Evolutionary conservation across 1,140 invertebrate species (phyloP).

Genomic region (Aphelenchoides besseyi): DNA sequence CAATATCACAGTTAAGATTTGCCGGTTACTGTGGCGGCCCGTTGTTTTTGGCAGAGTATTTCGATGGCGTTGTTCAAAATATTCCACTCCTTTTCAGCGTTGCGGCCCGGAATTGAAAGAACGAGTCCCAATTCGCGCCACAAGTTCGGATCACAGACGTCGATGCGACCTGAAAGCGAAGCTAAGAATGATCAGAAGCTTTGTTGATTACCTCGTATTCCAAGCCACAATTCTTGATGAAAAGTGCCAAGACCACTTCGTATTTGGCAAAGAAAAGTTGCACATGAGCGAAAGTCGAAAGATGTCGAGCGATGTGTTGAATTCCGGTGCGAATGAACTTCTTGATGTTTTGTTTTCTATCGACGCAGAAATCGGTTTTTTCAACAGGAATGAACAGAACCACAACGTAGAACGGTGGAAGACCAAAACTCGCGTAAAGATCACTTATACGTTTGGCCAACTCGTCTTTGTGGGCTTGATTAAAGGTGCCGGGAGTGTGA

Average conservation of each 20-base stretch:
- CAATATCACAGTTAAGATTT: no score
- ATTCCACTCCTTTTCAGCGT: conserved; percentile 24
- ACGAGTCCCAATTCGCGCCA: conserved; percentile 25
- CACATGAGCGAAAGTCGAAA: neutral
- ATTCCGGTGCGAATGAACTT: conserved; percentile 1
- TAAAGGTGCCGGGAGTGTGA: conserved; percentile 31
- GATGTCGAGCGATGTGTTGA: conserved; percentile 15
- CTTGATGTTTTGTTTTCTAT: neutral
- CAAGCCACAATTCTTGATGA: conserved; percentile 17
- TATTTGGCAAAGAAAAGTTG: neutral
- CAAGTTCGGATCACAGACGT: conserved; percentile 22
- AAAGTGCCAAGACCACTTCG: conserved; percentile 2
- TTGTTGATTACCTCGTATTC: conserved; percentile 14
- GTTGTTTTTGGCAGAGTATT: no score
- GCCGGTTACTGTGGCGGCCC: no score
- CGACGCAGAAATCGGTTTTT: conserved; percentile 14
- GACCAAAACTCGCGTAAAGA: conserved; percentile 13
- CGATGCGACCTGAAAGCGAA: conserved; percentile 23
- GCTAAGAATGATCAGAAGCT: neutral
- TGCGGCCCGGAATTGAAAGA: neutral
- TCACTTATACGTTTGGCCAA: conserved; percentile 32
- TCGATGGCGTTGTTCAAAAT: conserved; percentile 25
- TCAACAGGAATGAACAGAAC: conserved; percentile 16
- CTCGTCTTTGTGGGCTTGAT: conserved; percentile 27
- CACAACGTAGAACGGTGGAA: conserved; percentile 20